Evolutionary conservation across 1,140 invertebrate genomes (phyloP).

Genomic region (Tenebrio molitor): DNA sequence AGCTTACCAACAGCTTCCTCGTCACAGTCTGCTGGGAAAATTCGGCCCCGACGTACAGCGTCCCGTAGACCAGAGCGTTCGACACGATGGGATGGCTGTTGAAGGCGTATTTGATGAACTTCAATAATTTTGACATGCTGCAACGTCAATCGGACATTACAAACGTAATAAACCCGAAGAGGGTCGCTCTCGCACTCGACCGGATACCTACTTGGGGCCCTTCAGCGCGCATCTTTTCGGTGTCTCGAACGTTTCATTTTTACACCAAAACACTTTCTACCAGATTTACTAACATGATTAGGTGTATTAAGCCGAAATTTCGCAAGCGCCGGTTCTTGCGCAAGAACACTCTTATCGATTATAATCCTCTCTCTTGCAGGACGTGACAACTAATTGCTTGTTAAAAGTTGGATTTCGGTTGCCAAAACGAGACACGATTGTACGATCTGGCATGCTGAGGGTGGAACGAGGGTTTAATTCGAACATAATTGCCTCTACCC

Average conservation of each 20-base stretch:
- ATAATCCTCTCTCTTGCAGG: not conserved
- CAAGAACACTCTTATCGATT: slow-evolving; percentile 44
- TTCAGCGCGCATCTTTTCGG: not conserved
- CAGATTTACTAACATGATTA: slow-evolving; percentile 19
- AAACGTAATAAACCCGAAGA: too few species aligned
- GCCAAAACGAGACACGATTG: not conserved
- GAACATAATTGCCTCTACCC: too few species aligned
- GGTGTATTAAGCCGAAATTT: slow-evolving; percentile 33
- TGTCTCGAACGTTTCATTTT: slow-evolving; percentile 22
- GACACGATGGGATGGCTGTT: slow-evolving; percentile 45
- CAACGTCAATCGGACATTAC: too few species aligned
- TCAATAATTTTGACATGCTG: slow-evolving; percentile 46
- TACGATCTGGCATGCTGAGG: not conserved
- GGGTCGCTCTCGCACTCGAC: too few species aligned
- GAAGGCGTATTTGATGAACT: slow-evolving; percentile 47
- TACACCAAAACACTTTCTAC: not conserved
- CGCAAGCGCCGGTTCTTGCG: slow-evolving; percentile 30
- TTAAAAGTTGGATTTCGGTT: not conserved
- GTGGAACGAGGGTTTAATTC: too few species aligned
- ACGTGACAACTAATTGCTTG: slow-evolving; percentile 9
- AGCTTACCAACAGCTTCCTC: slow-evolving; percentile 72
- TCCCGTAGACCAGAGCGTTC: slow-evolving; percentile 50
- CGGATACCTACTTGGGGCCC: too few species aligned
- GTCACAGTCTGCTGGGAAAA: slow-evolving; percentile 81
- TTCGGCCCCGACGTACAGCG: slow-evolving; percentile 72